These are phyloP conservation scores for Aphidoletes aphidimyza DNA, from an alignment of 2,888 invertebrate species.

Conservation along the genomic window DNA sequence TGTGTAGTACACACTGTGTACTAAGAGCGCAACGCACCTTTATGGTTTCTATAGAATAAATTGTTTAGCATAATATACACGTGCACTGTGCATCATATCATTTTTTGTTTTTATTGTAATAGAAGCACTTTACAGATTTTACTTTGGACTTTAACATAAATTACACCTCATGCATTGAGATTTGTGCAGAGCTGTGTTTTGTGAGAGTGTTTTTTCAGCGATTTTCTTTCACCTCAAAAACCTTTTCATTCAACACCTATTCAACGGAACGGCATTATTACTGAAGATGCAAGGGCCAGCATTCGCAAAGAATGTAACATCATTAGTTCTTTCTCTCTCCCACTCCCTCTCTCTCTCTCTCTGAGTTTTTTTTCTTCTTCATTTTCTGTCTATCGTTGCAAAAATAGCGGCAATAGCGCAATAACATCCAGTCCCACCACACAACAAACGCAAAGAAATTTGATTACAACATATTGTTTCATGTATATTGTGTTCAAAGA, in stretches of 20 bases:
- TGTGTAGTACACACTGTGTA: no score
- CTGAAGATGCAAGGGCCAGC: background rate
- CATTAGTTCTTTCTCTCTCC: background rate
- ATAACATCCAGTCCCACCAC: background rate
- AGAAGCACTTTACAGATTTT: slow-evolving; percentile 7
- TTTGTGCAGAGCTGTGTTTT: no score
- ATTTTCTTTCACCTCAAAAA: slow-evolving; percentile 17
- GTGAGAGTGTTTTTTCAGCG: background rate
- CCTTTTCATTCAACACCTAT: background rate
- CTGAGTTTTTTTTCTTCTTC: no score
- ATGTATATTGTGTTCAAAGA: background rate
- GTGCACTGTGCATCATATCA: background rate
- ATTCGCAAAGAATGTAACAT: background rate
- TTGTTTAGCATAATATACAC: background rate
- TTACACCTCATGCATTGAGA: background rate
- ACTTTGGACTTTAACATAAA: background rate
- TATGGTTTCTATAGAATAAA: slow-evolving; percentile 36
- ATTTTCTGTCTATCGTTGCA: no score
- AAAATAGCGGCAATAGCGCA: no score
- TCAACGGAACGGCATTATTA: background rate
- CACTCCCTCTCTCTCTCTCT: no score
- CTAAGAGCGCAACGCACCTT: background rate
- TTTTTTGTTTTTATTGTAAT: slow-evolving; percentile 29
- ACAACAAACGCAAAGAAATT: background rate
- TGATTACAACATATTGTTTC: background rate